Percentiles rank a stretch among this genome's conserved stretches.
These are phyloP conservation scores for Ericerus pela DNA, from an alignment of 1,140 invertebrate genomes.

Conservation along the genomic window DNA sequence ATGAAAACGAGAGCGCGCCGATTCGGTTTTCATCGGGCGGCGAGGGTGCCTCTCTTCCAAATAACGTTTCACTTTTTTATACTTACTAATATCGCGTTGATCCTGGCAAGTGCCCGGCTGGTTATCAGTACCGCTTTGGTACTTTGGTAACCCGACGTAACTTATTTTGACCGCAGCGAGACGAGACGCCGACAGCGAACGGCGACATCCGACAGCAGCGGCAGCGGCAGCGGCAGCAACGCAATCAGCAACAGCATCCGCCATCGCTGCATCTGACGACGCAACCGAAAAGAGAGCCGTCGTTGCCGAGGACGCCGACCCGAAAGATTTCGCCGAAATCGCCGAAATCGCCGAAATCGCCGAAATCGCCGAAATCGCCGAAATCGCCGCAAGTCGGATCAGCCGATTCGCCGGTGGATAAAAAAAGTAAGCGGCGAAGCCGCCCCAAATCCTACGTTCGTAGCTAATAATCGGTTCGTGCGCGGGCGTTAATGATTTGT, in stretches of 20 bases:
- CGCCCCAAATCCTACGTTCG: not conserved
- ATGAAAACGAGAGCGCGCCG: too few relatives aligned
- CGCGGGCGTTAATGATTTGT: too few relatives aligned
- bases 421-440: not conserved
- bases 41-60: too few relatives aligned
- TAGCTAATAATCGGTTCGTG: too few relatives aligned
- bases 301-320: slow-evolving; percentile 14
- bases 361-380: too few relatives aligned
- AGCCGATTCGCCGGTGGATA: not conserved
- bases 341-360: too few relatives aligned
- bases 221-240: not conserved
- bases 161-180: not conserved
- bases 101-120: too few relatives aligned
- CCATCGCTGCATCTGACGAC: not conserved
- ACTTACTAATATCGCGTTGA: too few relatives aligned
- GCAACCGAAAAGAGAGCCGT: slow-evolving; percentile 14
- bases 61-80: too few relatives aligned
- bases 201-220: not conserved
- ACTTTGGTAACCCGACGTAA: too few relatives aligned
- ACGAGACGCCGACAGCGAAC: not conserved
- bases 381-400: slow-evolving; percentile 6
- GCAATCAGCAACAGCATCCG: slow-evolving; percentile 12
- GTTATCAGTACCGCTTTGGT: too few relatives aligned
- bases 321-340: slow-evolving; percentile 13
- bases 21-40: too few relatives aligned